Base-by-base conservation (phyloP, 2,113 vertebrate genomes). In the Apus apus region DNA sequence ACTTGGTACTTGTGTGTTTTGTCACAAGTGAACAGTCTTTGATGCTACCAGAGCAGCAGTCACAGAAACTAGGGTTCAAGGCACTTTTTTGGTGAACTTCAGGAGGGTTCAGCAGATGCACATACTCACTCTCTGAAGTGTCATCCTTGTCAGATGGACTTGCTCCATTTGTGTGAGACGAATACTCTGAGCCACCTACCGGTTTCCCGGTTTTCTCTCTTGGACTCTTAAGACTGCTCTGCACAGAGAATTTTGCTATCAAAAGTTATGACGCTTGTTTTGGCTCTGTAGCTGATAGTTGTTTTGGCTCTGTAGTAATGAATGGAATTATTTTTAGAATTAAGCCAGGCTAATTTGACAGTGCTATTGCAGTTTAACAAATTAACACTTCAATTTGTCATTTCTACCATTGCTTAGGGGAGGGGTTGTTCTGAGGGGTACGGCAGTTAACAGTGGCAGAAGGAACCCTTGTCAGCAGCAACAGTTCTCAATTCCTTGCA, bases 301-400 rank as follows among this genome's bases (percentile, higher is more conserved):
- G 30, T 68, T 93, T 94, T 76, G 76, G 58, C 72, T 91, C 75
- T 67, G 48, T 62, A 43, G 57, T 92, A 93, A 92, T 54, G 72
- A 96, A 84, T 65, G 53, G 82, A 78, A 83, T 89, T 96, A 93
- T 90, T 96, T 96, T 96, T 93, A 95, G 68, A 64, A 77, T 88
- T 64, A 79, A 74, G 45, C 34, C 68, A 61, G 61, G 53, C 53
- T 90, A 94, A 93, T 94, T 88, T 90, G 93, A 93, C 73, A 93
- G 79, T 94, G 50, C 73, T 84, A 65, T 93, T 93, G 36, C 85
- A 92, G 68, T 91, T 93, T 81, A 95, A 60, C 90, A 88, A 94
- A 96, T 96, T 93, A 93, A 83, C 93, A 53, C 82, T 94, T 93
- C 84, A 74, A 13, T 93, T 96, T 91, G 76, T 91, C 53, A 32